These are phyloP conservation scores for Dendrocincla fuliginosa DNA, from an alignment of 2,797 vertebrate genomes.

Conservation along the genomic window DNA sequence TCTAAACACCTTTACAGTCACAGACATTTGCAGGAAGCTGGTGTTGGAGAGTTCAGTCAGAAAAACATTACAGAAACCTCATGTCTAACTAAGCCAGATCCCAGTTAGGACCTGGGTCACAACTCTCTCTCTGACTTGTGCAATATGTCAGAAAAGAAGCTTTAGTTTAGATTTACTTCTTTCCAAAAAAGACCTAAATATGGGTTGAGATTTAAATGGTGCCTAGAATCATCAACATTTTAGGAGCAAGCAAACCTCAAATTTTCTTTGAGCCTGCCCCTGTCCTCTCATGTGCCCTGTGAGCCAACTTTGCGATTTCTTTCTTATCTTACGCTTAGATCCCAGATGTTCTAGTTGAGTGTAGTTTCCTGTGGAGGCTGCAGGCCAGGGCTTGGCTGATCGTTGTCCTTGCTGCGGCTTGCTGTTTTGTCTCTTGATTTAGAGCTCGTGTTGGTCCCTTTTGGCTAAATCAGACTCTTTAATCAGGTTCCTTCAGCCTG, in stretches of 20 bases:
- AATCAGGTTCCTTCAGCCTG: background rate
- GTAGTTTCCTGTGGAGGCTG: background rate
- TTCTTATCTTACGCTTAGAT: background rate
- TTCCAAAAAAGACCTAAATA: background rate
- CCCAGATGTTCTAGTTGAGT: background rate
- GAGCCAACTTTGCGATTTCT: background rate
- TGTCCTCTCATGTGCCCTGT: background rate
- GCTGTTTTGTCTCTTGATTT: background rate
- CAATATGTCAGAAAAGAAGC: background rate
- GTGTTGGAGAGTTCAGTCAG: slow-evolving; percentile 15
- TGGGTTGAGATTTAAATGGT: background rate
- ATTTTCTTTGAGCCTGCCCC: background rate
- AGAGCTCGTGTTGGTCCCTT: background rate
- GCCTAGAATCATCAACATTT: background rate
- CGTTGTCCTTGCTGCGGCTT: background rate
- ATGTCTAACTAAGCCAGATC: background rate
- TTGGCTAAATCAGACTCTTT: background rate
- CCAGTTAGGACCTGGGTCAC: background rate
- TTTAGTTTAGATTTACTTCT: background rate
- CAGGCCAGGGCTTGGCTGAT: background rate
- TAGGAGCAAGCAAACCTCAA: background rate
- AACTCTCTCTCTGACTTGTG: background rate
- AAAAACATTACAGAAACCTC: background rate
- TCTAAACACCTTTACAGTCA: background rate
- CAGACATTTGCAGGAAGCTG: background rate